Conservation (phyloP, 2,888 invertebrate genomes). For the Drosophila robusta region DNA sequence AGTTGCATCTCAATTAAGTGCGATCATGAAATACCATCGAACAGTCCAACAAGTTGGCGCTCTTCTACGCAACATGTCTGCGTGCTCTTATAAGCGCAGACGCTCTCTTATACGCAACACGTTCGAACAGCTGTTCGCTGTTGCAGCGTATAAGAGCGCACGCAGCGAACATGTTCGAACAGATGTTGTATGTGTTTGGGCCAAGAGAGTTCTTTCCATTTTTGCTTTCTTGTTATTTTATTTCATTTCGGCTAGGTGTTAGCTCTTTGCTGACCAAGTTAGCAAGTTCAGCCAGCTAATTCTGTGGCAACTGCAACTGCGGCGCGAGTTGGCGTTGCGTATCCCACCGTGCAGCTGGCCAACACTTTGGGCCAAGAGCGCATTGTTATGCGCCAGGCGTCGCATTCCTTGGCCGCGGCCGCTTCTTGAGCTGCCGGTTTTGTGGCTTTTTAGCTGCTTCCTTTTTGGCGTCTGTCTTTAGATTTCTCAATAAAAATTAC, state of each 20-base stretch:
- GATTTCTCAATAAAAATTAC: slow-evolving; percentile 74
- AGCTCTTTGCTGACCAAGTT: slow-evolving; percentile 46
- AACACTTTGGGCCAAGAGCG: slow-evolving; percentile 46
- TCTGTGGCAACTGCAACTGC: slow-evolving; percentile 49
- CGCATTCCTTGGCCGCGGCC: slow-evolving; percentile 50
- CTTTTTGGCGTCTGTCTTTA: slow-evolving; percentile 26
- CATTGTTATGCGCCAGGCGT: slow-evolving; percentile 78
- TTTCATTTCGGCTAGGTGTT: slow-evolving; percentile 28
- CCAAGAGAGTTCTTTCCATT: slow-evolving; percentile 1
- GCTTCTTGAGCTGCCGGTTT: slow-evolving; percentile 26
- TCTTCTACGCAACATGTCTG: slow-evolving; percentile 58
- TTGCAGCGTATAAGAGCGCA: slow-evolving; percentile 38
- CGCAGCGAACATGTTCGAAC: slow-evolving; percentile 54
- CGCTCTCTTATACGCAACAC: slow-evolving; percentile 68
- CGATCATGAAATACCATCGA: slow-evolving; percentile 54
- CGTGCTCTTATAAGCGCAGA: slow-evolving; percentile 24
- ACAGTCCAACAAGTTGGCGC: slow-evolving; percentile 14
- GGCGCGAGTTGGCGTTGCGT: background rate
- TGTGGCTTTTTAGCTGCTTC: slow-evolving; percentile 38
- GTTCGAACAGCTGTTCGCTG: slow-evolving; percentile 59
- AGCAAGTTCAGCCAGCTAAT: slow-evolving; percentile 27
- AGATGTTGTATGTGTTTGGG: slow-evolving; percentile 25
- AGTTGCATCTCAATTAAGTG: slow-evolving; percentile 31
- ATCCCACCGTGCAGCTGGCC: slow-evolving; percentile 44
- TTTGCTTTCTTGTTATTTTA: background rate